These are phyloP conservation scores for Lethocerus indicus DNA, from an alignment of 1,140 invertebrate species.

Conservation along the genomic window DNA sequence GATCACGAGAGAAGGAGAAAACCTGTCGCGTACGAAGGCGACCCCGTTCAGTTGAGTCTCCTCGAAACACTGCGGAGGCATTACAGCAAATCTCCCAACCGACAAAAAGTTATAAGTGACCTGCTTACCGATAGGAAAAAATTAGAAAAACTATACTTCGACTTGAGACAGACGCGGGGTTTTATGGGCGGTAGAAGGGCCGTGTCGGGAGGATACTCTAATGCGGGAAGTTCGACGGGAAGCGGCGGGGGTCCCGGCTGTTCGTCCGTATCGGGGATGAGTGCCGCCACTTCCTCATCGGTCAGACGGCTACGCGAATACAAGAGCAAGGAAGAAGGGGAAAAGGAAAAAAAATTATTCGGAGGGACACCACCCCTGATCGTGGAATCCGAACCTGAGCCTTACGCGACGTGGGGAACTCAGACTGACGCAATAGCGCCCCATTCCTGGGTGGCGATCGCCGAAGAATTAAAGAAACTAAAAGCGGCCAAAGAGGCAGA, in stretches of 20 bases:
- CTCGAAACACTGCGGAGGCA: constrained; percentile 45
- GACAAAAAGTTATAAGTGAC: constrained; percentile 48
- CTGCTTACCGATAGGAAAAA: constrained; percentile 49
- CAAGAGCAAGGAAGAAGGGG: no score
- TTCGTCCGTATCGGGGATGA: no score
- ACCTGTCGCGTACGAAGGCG: constrained; percentile 26
- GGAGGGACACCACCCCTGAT: constrained; percentile 42
- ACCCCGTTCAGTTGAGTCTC: constrained; percentile 37
- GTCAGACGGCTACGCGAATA: no score
- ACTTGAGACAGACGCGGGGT: constrained; percentile 45
- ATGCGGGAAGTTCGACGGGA: no score
- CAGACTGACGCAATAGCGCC: constrained; percentile 42
- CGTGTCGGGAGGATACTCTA: background rate
- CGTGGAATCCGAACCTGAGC: constrained; percentile 37
- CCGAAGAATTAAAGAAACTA: constrained; percentile 27
- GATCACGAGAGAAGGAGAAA: constrained; percentile 10
- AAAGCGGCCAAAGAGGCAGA: constrained; percentile 21
- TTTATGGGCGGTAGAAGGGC: constrained; percentile 33
- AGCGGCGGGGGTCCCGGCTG: no score
- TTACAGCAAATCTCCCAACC: constrained; percentile 40
- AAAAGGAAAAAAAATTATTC: no score
- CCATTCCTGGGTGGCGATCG: constrained; percentile 29
- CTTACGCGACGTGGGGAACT: constrained; percentile 23
- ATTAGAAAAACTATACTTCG: constrained; percentile 51
- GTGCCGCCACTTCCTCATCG: no score